Conservation (phyloP, 2,113 vertebrate species). For the Otis tarda region DNA sequence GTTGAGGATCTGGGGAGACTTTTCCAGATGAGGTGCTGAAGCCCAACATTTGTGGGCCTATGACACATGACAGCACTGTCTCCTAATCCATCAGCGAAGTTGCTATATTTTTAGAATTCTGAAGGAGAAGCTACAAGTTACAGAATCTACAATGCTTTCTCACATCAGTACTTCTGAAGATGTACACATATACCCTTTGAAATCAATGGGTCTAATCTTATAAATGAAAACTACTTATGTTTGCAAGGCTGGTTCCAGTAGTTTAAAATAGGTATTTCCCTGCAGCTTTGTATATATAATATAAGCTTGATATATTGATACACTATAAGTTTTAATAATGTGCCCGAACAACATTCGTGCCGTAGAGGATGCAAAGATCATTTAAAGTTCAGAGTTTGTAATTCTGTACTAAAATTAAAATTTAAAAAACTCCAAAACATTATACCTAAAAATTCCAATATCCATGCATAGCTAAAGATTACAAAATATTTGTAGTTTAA, state of each 20-base stretch:
- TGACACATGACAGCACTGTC: background rate
- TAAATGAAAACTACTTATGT: background rate
- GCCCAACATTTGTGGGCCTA: background rate
- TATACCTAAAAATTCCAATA: background rate
- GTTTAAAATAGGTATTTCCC: background rate
- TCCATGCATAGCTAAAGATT: background rate
- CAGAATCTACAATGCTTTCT: background rate
- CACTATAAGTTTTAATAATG: background rate
- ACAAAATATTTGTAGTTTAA: background rate
- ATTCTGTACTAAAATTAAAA: background rate
- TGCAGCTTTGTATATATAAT: background rate
- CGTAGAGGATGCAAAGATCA: background rate
- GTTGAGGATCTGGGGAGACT: background rate
- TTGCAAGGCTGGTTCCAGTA: background rate
- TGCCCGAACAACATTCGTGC: background rate
- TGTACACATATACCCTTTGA: background rate
- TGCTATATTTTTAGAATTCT: background rate
- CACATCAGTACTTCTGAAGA: background rate
- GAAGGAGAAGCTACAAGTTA: background rate
- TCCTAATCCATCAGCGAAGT: background rate
- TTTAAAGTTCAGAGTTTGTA: background rate
- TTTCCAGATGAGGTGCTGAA: background rate
- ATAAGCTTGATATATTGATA: background rate
- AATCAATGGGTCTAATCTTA: background rate
- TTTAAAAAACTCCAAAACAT: rapidly evolving